phyloP scores from a whole-genome alignment of 2,113 vertebrate genomes.

The Pituophis catenifer region DNA sequence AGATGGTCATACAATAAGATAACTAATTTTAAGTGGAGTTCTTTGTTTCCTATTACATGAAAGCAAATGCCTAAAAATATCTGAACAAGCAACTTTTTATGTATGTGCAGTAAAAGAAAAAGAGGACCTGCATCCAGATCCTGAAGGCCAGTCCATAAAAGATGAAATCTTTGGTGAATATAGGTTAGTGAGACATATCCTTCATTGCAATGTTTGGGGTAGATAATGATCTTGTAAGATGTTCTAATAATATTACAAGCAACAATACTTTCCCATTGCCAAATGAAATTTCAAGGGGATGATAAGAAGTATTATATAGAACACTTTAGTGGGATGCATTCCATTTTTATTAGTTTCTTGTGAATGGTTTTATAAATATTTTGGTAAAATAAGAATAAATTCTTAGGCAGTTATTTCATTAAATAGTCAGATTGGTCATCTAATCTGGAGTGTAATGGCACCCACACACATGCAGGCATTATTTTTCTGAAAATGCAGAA shows the following conservation, averaged over 20 bases:
- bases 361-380: constrained; percentile 43
- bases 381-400: background rate
- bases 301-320: constrained; percentile 44
- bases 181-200: constrained; percentile 77
- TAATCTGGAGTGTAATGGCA: background rate
- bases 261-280: constrained; percentile 52
- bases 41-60: background rate
- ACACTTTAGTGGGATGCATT: constrained; percentile 38
- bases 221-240: constrained; percentile 26
- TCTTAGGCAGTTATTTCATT: background rate
- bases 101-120: constrained; percentile 89
- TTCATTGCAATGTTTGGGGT: constrained; percentile 34
- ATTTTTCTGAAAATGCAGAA: background rate
- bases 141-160: constrained; percentile 92
- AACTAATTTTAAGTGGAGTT: background rate
- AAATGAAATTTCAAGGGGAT: constrained; percentile 63
- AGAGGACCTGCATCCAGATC: constrained; percentile 93
- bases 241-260: constrained; percentile 44
- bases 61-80: background rate
- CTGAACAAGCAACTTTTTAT: constrained; percentile 42
- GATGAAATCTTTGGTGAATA: constrained; percentile 97
- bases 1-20: constrained; percentile 15
- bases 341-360: constrained; percentile 18
- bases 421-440: background rate
- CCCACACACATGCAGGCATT: background rate